These are phyloP conservation scores for Andrena marginata DNA, from an alignment of 2,888 invertebrate species.

Conservation along the genomic window DNA sequence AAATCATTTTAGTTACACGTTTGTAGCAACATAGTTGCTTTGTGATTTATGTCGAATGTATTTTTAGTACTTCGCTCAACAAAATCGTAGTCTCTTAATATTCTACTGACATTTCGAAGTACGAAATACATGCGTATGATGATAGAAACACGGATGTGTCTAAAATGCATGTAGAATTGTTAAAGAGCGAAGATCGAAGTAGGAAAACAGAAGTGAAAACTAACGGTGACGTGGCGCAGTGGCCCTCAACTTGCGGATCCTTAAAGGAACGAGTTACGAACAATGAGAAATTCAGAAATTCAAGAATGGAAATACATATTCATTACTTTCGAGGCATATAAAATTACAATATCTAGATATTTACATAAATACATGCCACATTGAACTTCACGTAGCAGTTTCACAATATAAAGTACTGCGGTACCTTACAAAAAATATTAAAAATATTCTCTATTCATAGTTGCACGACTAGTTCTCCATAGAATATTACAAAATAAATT, in stretches of 20 bases:
- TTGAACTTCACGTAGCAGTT: neutral
- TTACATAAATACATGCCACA: neutral
- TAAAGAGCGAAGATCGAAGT: constrained; percentile 51
- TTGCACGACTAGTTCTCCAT: neutral
- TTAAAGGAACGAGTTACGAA: neutral
- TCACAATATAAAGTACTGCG: neutral
- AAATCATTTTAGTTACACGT: neutral
- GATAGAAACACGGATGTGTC: constrained; percentile 17
- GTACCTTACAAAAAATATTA: neutral
- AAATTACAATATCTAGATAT: neutral
- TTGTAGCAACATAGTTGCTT: neutral
- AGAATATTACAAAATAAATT: neutral
- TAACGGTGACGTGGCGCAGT: constrained; percentile 81
- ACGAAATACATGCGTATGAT: neutral
- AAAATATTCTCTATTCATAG: neutral
- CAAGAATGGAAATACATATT: neutral
- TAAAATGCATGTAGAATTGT: constrained; percentile 50
- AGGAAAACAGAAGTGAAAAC: constrained; percentile 73
- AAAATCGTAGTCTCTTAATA: neutral
- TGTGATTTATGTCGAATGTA: neutral
- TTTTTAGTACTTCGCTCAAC: neutral
- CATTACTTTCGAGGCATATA: neutral
- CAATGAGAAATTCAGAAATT: neutral
- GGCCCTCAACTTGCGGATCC: constrained; percentile 76
- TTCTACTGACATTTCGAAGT: neutral